Evolutionary conservation across 2,113 vertebrate species (phyloP), one percentile per base, ranked within the genome.

Genomic region (Passer montanus): DNA sequence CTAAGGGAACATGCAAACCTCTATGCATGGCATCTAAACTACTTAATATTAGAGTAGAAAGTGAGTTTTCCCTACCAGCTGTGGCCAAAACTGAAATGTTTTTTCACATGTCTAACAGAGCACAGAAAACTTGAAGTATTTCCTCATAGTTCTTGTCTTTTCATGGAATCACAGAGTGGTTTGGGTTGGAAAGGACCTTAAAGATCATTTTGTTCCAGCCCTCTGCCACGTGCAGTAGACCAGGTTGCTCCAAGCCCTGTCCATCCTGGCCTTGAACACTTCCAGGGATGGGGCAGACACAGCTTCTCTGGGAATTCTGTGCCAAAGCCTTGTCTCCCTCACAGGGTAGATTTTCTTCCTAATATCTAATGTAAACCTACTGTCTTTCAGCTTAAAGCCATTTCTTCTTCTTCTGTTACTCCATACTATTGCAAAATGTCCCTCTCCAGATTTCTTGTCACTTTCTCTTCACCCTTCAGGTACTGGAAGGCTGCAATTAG

Each of bases 151-250:
- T 24, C 13, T 70, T 47, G 7, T 62, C 9, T 60, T 72, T n/a
- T 52, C 41, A 24, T 47, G 20, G 41, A 70, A 41, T 55, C 66
- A 60, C 15, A 46, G 12, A 77, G 9, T n/a, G 15, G 5, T n/a
- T 62, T 62, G 55, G 19, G 8, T 39, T 70, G 19, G n/a, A 78
- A 87, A 28, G 23, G 8, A 30, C 12, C 3, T 69, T 46, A 4
- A 33, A 87, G 19, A 33, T 24, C 28, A 24, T 24, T 10, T 4
- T 1, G 1, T 53, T 44, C 11, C 8, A 53, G 3, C 5, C 4
- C 8, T 15, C 63, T 87, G 27, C 9, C 39, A 39, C 3, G 8
- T 27, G 1, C 27, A 62, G 10, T 3, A 9, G 0, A 0, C 47
- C 74, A 69, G 46, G 6, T 2, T 69, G 15, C 7, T 78, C 28